These are phyloP conservation scores for Tipula lateralis DNA, from an alignment of 2,888 invertebrate species.

Conservation along the genomic window DNA sequence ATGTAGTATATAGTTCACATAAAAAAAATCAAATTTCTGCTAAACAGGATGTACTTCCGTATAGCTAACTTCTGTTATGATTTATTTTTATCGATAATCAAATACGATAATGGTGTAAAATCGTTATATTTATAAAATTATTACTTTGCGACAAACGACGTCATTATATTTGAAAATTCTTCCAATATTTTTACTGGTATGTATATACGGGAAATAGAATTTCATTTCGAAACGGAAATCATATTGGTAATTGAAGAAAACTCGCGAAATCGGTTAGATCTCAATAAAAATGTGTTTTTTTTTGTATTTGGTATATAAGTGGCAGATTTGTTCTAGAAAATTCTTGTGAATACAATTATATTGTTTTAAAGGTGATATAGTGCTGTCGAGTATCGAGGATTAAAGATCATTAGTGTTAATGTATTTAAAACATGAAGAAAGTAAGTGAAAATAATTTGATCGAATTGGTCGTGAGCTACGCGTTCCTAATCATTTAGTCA, in stretches of 20 bases:
- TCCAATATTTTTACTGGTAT: not conserved
- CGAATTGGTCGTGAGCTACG: no score
- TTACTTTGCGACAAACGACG: not conserved
- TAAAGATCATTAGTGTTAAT: not conserved
- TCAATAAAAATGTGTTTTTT: not conserved
- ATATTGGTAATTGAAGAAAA: constrained; percentile 5
- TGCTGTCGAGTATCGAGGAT: not conserved
- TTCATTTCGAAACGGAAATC: not conserved
- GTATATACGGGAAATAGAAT: not conserved
- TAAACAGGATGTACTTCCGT: constrained; percentile 5
- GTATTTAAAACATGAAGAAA: not conserved
- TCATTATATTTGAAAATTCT: not conserved
- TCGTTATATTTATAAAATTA: not conserved
- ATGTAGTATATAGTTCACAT: not conserved
- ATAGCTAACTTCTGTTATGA: not conserved
- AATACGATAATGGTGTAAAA: not conserved
- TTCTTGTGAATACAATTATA: not conserved
- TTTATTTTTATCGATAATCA: not conserved
- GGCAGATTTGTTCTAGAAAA: not conserved
- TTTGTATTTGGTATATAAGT: not conserved
- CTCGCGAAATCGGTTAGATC: not conserved
- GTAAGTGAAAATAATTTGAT: no score
- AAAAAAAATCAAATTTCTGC: not conserved
- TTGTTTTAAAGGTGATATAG: not conserved
- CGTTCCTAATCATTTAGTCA: no score